A percentile compares a stretch with the other conserved stretches of the same genome.
These are phyloP conservation scores for Leptinotarsa undecemlineata DNA, from an alignment of 1,140 invertebrate genomes.

Conservation along the genomic window DNA sequence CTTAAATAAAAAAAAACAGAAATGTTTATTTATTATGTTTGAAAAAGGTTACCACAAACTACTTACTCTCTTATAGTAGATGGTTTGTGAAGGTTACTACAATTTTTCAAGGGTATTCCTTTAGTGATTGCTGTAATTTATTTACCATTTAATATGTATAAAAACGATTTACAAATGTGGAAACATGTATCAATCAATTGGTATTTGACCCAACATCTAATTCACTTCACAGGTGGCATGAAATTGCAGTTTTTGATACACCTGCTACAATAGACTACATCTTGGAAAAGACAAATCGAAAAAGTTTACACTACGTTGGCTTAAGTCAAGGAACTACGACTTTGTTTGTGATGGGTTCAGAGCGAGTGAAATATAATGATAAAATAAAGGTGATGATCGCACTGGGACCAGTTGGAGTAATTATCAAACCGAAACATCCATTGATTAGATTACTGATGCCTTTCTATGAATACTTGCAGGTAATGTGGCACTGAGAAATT, in stretches of 20 bases:
- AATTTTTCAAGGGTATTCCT: too few species aligned
- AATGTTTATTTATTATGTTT: too few species aligned
- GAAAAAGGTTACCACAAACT: too few species aligned
- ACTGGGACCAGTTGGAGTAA: slow-evolving; percentile 68
- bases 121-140: too few species aligned
- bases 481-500: background rate
- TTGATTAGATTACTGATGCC: slow-evolving; percentile 21
- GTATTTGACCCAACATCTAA: too few species aligned
- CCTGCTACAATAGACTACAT: slow-evolving; percentile 72
- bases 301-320: slow-evolving; percentile 59
- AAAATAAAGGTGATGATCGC: slow-evolving; percentile 69
- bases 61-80: too few species aligned
- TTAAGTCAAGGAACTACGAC: slow-evolving; percentile 64
- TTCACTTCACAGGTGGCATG: slow-evolving; percentile 63
- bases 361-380: slow-evolving; percentile 65
- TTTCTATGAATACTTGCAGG: slow-evolving; percentile 26
- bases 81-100: too few species aligned
- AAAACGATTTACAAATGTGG: too few species aligned
- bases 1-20: too few species aligned
- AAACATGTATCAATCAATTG: too few species aligned
- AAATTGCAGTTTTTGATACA: slow-evolving; percentile 72
- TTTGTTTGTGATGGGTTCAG: slow-evolving; percentile 60
- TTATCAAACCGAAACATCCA: slow-evolving; percentile 55
- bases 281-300: slow-evolving; percentile 59
- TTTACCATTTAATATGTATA: too few species aligned